Percentiles rank a stretch among this genome's conserved stretches.
Conservation (phyloP, 2,113 vertebrate species). For the Chamaea fasciata region DNA sequence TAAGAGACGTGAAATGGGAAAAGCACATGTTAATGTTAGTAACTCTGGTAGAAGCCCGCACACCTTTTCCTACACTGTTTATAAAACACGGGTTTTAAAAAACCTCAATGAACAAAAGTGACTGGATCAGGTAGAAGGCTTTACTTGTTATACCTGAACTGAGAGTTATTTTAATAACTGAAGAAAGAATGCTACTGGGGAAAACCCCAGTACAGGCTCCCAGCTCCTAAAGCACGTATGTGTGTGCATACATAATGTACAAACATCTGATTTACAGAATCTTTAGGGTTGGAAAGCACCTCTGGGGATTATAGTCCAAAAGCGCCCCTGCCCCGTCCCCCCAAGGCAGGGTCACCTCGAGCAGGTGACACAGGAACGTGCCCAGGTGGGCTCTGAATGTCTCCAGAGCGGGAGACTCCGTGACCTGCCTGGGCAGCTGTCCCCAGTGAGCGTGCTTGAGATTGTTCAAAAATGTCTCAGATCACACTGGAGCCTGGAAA, state of each 20-base stretch:
- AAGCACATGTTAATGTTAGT: not conserved
- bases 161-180: not conserved
- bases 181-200: not conserved
- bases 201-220: not conserved
- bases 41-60: rapidly evolving
- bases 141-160: not conserved
- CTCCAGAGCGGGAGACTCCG: not conserved
- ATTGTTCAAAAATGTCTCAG: not conserved
- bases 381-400: not conserved
- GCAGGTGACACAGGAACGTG: not conserved
- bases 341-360: not conserved
- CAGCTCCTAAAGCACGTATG: rapidly evolving
- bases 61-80: rapidly evolving
- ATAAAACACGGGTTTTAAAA: not conserved
- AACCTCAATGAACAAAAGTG: not conserved
- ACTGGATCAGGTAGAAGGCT: not conserved
- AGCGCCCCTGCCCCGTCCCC: rapidly evolving
- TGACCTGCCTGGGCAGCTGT: not conserved
- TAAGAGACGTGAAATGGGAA: rapidly evolving
- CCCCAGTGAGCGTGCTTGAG: not conserved
- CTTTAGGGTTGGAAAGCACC: no score
- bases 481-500: not conserved
- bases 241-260: rapidly evolving
- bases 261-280: not conserved
- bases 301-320: not conserved